Base-by-base conservation (phyloP, 2,797 vertebrate genomes). In the Percopsis omiscomaycus region DNA sequence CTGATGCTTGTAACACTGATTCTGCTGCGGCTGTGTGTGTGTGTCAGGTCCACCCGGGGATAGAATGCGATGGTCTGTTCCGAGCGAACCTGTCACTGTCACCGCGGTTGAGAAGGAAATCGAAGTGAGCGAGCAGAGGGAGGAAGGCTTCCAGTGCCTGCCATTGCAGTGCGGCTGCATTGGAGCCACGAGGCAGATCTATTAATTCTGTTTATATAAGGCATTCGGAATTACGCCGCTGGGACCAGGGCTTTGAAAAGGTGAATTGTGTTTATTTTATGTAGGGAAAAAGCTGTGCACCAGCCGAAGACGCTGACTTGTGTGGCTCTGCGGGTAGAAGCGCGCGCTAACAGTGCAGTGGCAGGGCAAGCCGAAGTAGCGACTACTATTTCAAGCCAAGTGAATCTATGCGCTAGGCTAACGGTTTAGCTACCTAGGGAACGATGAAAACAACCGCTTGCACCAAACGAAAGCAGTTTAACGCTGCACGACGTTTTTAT, bases 161-260 rank as follows among this genome's bases (percentile, higher is more conserved):
- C 92, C 87, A 91, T 92, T 91, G 92, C 92, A 86, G 90, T 91
- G 89, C 86, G 84, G 90, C 87, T 87, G 87, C 89, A 88, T 86
- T 78, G 88, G 82, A 86, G 76, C 82, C 72, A 79, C 83, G 80
- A 74, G 78, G 77, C 84, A 80, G 66, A 80, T 53, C 66, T 72
- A 51, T 75, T 51, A 66, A 28, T 61, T 71, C 61, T 55, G 49
- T 75, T 74, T 66, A 61, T 77, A 59, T 77, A 62, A 83, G 67
- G 81, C 78, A 79, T 75, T 74, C 71, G 71, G 71, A 75, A 77
- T 75, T 73, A 71, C 79, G 80, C 73, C 74, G 88, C 68, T 84
- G 89, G 91, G 88, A 87, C 68, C 77, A 11, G 68, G 81, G 83
- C 82, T 72, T 70, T 55, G 65, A 66, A 15, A 83, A 90, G 88